Conservation (phyloP, 2,888 invertebrate species). For the Cancer borealis region DNA sequence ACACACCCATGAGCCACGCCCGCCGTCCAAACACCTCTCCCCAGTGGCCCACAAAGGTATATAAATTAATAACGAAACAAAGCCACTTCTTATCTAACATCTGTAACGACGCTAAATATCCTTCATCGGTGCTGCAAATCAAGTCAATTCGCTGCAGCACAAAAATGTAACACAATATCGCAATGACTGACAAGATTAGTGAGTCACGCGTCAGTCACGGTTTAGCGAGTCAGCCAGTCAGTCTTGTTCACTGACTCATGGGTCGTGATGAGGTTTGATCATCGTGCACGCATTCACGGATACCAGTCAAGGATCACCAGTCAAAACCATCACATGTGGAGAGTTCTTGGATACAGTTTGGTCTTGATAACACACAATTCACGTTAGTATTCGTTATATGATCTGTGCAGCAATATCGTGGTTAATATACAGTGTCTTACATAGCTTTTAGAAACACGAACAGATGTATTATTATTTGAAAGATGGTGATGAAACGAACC, state of each 20-base stretch:
- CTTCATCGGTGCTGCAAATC: not conserved
- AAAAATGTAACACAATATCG: not conserved
- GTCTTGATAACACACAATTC: too few species aligned
- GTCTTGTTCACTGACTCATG: not conserved
- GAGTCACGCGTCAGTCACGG: constrained; percentile 1
- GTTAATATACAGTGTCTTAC: too few species aligned
- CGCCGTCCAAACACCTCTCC: not conserved
- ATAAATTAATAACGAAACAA: not conserved
- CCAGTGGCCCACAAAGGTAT: not conserved
- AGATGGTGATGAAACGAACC: too few species aligned
- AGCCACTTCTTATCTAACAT: not conserved
- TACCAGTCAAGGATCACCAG: constrained; percentile 20
- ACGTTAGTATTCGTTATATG: too few species aligned
- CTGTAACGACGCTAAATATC: not conserved
- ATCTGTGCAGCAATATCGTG: too few species aligned
- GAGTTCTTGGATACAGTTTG: too few species aligned
- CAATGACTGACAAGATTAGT: not conserved
- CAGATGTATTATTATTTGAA: too few species aligned
- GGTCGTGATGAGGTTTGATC: not conserved
- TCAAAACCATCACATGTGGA: not conserved
- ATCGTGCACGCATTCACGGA: not conserved
- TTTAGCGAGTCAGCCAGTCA: constrained; percentile 5
- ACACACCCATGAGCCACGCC: not conserved
- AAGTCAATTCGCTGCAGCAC: not conserved
- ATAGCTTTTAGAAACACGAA: too few species aligned